Evolutionary conservation across 2,797 vertebrate species (phyloP), one percentile per base, ranked within the genome.

Genomic region (Lepidocolaptes lacrymiger): DNA sequence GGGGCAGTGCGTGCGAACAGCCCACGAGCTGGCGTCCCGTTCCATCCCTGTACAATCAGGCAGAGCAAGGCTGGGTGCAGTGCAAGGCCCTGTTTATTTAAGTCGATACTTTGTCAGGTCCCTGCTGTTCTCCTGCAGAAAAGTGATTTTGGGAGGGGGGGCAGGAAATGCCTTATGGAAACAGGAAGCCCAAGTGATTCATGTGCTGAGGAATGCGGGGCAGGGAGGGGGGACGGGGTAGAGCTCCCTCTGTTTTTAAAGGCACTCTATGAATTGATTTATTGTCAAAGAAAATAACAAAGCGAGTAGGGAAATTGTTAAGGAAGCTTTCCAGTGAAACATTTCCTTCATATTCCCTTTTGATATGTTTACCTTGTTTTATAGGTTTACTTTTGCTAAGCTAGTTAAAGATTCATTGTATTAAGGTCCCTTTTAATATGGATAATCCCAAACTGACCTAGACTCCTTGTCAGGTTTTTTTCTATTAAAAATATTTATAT

Each of bases 101-200:
- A 99, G 98, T 97, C 97, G 88, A 95, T 98, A 95, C 98, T 98
- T 97, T 96, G 97, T 97, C 97, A 97, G 97, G 98, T 98, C 98
- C 98, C 98, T 97, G 97, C 98, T 98, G 98, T 98, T 98, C 98
- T 98, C 98, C 97, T 98, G 97, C 97, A 98, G 98, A 98, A 98
- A 98, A 98, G 97, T 97, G 96, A 98, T 98, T 98, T 96, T 97
- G 89, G 92, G 93, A 74, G 97, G 98, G 98, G 39, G 98, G 83
- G 98, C 98, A 99, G 99, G 99, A 99, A 99, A 99, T 99, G 99
- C 99, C 98, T 99, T 98, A 97, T 98, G 98, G 98, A 99, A 99
- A 99, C 98, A 99, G 99, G 99, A 99, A 99, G 99, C 98, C 98
- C 97, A 98, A 99, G 98, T 99, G 99, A 99, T 99, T 99, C 99